Conservation (phyloP, 2,113 vertebrate species). For the Campylomormyrus numenius region DNA sequence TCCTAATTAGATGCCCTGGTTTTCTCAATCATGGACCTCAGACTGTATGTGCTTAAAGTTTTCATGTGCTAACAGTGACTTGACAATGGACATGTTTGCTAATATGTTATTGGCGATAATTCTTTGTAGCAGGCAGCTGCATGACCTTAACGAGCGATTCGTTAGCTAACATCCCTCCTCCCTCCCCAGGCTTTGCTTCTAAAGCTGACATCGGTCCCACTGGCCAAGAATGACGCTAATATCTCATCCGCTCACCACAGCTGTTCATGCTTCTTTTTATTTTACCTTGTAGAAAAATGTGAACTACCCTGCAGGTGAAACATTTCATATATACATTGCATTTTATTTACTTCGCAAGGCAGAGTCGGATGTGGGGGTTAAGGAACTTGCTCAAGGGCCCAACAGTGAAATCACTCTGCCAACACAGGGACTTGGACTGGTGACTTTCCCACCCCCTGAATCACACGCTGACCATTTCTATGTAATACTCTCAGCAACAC, state of each 20-base stretch:
- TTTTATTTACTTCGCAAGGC: too few relatives aligned
- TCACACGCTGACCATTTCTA: too few relatives aligned
- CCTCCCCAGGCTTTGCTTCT: not conserved
- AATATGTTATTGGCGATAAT: not conserved
- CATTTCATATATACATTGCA: not conserved
- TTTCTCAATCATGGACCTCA: constrained; percentile 29
- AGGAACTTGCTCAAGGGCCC: too few relatives aligned
- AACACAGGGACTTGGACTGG: too few relatives aligned
- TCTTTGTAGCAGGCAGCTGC: not conserved
- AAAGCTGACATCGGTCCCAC: not conserved
- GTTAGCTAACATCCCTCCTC: not conserved
- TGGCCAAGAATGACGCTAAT: not conserved
- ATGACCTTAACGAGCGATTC: not conserved
- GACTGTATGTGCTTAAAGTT: not conserved
- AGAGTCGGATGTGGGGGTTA: too few relatives aligned
- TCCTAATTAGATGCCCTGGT: constrained; percentile 64
- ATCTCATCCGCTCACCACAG: not conserved
- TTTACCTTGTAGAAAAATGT: not conserved
- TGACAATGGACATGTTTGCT: not conserved
- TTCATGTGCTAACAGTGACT: not conserved
- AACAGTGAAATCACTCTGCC: too few relatives aligned
- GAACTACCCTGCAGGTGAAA: not conserved
- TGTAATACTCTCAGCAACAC: not conserved
- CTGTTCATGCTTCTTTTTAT: not conserved
- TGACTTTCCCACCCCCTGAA: too few relatives aligned